phyloP scores from a whole-genome alignment of 2,113 vertebrate genomes.

The Rhea americana region DNA sequence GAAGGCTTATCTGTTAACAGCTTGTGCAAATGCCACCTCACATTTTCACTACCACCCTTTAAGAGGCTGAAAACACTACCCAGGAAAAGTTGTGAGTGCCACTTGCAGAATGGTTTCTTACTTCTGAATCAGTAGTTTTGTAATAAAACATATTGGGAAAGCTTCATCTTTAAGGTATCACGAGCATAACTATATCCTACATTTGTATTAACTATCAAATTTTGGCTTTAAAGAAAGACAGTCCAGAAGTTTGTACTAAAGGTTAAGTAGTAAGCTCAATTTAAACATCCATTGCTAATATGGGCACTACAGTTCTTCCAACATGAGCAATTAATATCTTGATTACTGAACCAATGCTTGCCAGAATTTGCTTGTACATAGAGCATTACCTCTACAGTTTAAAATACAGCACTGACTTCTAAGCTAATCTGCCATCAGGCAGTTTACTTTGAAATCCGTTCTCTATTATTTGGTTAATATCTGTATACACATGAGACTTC shows the following conservation, averaged over 20 bases:
- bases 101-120: not conserved
- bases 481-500: rapidly evolving
- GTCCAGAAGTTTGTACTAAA: not conserved
- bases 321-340: not conserved
- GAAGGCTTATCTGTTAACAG: not conserved
- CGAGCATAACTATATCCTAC: not conserved
- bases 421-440: rapidly evolving
- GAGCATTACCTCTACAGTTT: rapidly evolving
- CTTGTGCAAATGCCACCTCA: not conserved
- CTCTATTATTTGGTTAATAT: too few relatives aligned
- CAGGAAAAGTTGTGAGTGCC: not conserved
- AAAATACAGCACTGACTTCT: rapidly evolving
- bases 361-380: rapidly evolving
- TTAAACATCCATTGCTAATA: not conserved
- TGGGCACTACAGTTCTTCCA: rapidly evolving
- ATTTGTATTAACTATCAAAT: too few relatives aligned
- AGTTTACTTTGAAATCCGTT: too few relatives aligned
- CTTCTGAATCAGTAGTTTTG: not conserved
- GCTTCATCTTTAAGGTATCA: not conserved
- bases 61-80: not conserved
- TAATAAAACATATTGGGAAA: not conserved
- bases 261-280: not conserved
- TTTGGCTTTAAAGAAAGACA: not conserved
- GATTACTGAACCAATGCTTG: not conserved
- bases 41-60: not conserved